Conservation (phyloP, 1,140 invertebrate genomes). For the Orchestia grillus region DNA sequence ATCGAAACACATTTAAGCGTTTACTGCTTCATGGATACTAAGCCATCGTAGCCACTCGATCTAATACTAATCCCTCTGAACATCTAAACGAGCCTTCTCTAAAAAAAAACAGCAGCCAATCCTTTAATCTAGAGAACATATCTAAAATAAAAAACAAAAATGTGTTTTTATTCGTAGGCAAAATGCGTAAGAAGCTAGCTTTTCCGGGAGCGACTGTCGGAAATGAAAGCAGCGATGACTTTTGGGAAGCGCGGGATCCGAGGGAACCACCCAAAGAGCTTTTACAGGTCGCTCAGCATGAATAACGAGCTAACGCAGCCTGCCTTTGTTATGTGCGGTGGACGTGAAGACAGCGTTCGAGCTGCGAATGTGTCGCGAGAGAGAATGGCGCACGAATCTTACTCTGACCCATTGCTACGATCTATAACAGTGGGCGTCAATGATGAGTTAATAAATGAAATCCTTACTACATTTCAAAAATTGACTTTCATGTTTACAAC, state of each 20-base stretch:
- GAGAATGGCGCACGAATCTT: background rate
- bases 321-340: background rate
- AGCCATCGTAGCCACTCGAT: background rate
- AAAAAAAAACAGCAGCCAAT: background rate
- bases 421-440: background rate
- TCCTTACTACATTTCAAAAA: background rate
- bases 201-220: background rate
- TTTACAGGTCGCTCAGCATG: slow-evolving; percentile 1
- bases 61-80: background rate
- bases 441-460: background rate
- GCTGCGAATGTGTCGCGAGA: background rate
- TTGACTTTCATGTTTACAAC: too few species aligned
- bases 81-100: background rate
- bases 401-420: background rate
- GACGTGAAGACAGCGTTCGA: background rate
- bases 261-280: background rate
- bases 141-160: background rate
- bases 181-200: background rate
- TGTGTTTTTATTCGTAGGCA: background rate
- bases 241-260: slow-evolving; percentile 1
- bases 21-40: background rate
- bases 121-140: background rate
- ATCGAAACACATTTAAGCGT: background rate
- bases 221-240: slow-evolving; percentile 13
- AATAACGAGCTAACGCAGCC: slow-evolving; percentile 35